Conservation (phyloP, 2,113 vertebrate species). For the Orcinus orca region DNA sequence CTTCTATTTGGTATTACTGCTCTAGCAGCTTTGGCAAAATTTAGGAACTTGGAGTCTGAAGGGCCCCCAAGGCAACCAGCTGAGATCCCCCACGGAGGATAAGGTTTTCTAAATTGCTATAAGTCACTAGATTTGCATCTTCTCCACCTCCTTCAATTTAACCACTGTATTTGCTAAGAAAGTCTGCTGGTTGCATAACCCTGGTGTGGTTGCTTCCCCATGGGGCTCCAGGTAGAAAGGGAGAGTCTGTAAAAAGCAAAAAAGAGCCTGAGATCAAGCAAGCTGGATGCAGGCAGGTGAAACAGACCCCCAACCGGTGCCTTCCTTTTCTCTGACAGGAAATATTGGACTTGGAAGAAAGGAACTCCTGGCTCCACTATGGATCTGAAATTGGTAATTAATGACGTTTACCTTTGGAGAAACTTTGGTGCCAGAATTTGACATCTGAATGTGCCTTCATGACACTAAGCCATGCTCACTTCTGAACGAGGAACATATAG, state of each 20-base stretch:
- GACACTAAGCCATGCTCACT: not conserved
- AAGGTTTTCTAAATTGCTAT: not conserved
- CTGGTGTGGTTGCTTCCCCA: not conserved
- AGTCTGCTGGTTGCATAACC: not conserved
- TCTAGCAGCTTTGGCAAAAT: not conserved
- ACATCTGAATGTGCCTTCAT: not conserved
- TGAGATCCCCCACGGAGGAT: not conserved
- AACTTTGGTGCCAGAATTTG: constrained; percentile 6
- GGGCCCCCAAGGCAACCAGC: not conserved
- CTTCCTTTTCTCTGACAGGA: not conserved
- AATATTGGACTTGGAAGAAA: not conserved
- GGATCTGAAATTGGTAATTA: not conserved
- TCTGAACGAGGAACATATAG: not conserved
- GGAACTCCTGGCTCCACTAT: not conserved
- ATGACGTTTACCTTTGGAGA: not conserved
- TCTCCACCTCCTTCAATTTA: not conserved
- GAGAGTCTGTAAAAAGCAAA: not conserved
- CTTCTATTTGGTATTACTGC: not conserved
- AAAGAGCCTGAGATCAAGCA: not conserved
- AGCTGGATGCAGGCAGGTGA: not conserved
- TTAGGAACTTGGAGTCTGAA: not conserved
- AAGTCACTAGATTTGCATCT: not conserved
- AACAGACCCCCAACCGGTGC: not conserved
- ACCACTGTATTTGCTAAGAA: not conserved
- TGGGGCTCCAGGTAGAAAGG: not conserved